Evolutionary conservation across 2,113 vertebrate genomes (phyloP).

Genomic region (Agelaius phoeniceus): DNA sequence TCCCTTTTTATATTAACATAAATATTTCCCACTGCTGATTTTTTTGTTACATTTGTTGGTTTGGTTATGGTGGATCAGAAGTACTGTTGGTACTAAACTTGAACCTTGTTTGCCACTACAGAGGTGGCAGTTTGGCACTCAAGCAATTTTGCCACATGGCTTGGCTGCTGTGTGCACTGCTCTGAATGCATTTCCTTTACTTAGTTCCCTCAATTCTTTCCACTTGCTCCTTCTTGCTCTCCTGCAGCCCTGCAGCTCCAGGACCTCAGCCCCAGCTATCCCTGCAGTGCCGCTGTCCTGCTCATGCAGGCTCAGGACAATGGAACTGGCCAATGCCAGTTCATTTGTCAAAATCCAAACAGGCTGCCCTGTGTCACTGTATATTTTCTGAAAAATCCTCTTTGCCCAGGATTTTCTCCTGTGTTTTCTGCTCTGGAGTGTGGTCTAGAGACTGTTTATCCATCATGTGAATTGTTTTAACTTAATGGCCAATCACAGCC

Average conservation of each 20-base stretch:
- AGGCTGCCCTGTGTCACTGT: not conserved
- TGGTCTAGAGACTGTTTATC: too few species aligned
- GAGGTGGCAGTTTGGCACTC: not conserved
- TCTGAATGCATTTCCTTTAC: not conserved
- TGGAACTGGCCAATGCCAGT: fast-evolving
- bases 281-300: not conserved
- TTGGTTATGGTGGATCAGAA: not conserved
- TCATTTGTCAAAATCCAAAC: not conserved
- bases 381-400: too few species aligned
- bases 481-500: too few species aligned
- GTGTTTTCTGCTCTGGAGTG: too few species aligned
- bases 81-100: not conserved
- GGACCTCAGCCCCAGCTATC: not conserved
- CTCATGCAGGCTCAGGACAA: not conserved
- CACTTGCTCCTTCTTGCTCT: not conserved
- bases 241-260: not conserved
- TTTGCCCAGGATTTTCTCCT: too few species aligned
- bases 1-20: not conserved
- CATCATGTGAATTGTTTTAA: too few species aligned
- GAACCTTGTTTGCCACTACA: not conserved
- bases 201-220: not conserved
- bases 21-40: not conserved
- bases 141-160: not conserved
- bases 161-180: not conserved
- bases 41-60: not conserved